Base-by-base conservation (phyloP, 2,888 invertebrate species). In the Polymixis flavicincta region DNA sequence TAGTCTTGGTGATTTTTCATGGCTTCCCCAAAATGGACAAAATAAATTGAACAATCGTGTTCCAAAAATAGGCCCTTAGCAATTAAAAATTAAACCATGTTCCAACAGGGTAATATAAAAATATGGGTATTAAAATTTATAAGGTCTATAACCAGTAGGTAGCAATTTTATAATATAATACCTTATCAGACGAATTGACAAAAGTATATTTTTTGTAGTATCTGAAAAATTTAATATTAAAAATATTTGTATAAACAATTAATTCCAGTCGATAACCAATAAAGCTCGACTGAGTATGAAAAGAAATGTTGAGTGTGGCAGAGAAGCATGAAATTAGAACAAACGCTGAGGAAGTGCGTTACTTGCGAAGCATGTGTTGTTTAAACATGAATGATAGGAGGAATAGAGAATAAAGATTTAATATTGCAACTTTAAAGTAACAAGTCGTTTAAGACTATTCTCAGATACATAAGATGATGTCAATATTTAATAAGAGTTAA, bases 1-100 rank as follows among this genome's bases (percentile, higher is more conserved):
- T 74, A 70, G 66, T 42, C 70, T 28, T 22, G 60, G n/a, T 77
- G 66, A 77, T 80, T 85, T 80, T 85, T 85, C 83, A 83, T 68
- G 32, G 63, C 22, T 64, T 71, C 32, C 64, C 19, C 22, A 57
- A 79, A 76, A 81, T 45, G 13, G 7, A 55, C 55, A 13, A 63
- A 74, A 74, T 45, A 25, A 66, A 78, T 80, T 48, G 28, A 9
- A 60, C 25, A 32, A 11, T 14, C 32, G 9, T 63, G 48, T 52
- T 54, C 37, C 48, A 32, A 67, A 78, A 65, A 75, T 55, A 32
- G 11, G 14, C 22, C 48, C 61, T 42, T 17, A 50, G 22, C 28
- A 54, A 42, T 70, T 28, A 42, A 42, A 60, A 13, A 14, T 1
- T 25, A 37, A 50, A 50, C n/a, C 19, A 32, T 67, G 25, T 68